Conservation (phyloP, 2,797 vertebrate species). For the Pseudochirops corinnae region DNA sequence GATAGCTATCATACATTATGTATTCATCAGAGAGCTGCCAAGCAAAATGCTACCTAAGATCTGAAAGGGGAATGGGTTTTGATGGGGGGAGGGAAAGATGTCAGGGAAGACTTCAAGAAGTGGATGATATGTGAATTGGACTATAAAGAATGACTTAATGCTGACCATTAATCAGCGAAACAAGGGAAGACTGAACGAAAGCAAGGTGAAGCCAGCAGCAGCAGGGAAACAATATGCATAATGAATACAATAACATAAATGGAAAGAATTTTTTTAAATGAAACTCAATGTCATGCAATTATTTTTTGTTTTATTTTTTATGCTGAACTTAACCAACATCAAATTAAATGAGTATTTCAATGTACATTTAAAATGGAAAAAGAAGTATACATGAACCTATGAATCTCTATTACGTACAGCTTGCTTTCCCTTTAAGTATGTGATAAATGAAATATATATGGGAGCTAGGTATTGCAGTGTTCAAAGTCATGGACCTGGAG, state of each 20-base stretch:
- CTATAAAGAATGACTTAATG: neutral
- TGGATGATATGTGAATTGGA: neutral
- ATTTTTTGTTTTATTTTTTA: neutral
- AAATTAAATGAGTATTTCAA: neutral
- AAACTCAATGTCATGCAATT: neutral
- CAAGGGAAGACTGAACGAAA: neutral
- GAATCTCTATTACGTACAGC: neutral
- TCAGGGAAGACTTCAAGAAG: neutral
- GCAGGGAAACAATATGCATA: neutral
- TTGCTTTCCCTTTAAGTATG: neutral
- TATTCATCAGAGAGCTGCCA: neutral
- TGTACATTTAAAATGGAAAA: neutral
- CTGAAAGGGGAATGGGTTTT: neutral
- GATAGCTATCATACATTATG: neutral
- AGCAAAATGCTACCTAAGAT: neutral
- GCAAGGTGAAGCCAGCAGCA: neutral
- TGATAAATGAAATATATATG: neutral
- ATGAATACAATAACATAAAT: neutral
- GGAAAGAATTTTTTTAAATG: neutral
- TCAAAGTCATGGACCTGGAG: neutral
- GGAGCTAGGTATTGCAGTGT: neutral
- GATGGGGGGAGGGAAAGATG: neutral
- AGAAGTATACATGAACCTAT: neutral
- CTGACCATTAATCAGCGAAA: neutral
- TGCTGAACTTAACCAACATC: neutral